Evolutionary conservation across 2,113 vertebrate genomes (phyloP), one percentile per base, ranked within the genome.

Genomic region (Platysteira castanea): DNA sequence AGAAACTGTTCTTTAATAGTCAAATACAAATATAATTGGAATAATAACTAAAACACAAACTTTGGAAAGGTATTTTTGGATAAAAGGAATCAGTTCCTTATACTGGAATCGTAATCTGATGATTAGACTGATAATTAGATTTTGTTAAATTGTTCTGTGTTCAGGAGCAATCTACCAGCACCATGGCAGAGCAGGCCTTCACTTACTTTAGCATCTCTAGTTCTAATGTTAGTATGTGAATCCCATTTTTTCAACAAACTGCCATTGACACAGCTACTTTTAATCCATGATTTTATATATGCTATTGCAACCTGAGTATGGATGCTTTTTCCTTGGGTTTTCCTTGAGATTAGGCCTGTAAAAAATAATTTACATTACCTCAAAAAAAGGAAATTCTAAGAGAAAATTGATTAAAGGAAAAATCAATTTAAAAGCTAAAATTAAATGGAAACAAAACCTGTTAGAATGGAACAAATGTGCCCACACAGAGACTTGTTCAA

Each of bases 361-460:
- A 54, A 54, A 87, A 92, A 60, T 65, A 6, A 46, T 68, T 79
- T 82, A 46, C 16, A 26, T 89, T 63, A 60, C 37, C 20, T 87
- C n/a, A 39, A 64, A 28, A 41, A 83, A 37, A 59, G 44, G 53
- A 64, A 75, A 87, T 71, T 41, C 11, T 78, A 56, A 69, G 71
- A 61, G 37, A 93, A 90, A 85, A 69, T 46, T 37, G 53, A 46
- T 63, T 92, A 53, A 64, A 93, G 56, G 56, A 42, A n/a, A 77
- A 59, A 77, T 74, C 70, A 93, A 74, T n/a, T 20, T 20, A 67
- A 88, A 96, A 90, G 14, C 59, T 86, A 84, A 92, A 84, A 86
- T 93, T 80, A 94, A 91, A 77, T 80, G 33, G 71, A 92, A 94
- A 95, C 16, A 39, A 94, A 88, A 80, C 20, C 41, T 84, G 30